phyloP scores from a whole-genome alignment of 2,797 vertebrate genomes.

The Leptodactylus fallax region DNA sequence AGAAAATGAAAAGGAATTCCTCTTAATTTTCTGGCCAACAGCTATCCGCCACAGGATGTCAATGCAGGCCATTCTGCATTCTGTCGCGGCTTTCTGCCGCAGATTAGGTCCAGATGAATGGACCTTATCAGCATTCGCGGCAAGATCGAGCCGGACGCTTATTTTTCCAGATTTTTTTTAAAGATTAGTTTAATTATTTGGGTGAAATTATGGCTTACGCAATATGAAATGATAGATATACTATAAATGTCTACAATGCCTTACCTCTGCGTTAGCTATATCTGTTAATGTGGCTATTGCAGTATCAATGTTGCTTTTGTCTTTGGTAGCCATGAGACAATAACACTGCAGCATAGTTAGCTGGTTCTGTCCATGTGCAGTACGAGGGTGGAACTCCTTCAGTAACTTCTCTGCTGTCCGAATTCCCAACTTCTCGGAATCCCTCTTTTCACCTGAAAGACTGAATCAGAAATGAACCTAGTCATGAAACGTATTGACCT shows the following conservation, averaged over 20 bases:
- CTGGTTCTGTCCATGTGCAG: conserved; percentile 62
- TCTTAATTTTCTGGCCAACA: too few species aligned
- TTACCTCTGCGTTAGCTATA: conserved; percentile 68
- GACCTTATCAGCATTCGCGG: too few species aligned
- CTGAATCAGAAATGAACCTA: neutral
- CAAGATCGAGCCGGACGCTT: too few species aligned
- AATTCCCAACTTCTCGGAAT: conserved; percentile 68
- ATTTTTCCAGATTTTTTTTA: too few species aligned
- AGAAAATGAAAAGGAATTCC: too few species aligned
- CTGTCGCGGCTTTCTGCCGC: too few species aligned
- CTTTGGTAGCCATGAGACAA: conserved; percentile 71
- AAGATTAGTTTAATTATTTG: neutral
- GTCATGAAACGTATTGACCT: too few species aligned
- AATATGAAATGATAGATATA: too few species aligned
- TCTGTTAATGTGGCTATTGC: conserved; percentile 70
- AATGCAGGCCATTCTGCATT: too few species aligned
- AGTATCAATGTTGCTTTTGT: conserved; percentile 67
- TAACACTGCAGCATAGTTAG: conserved; percentile 68
- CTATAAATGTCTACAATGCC: neutral
- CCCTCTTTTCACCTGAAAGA: conserved; percentile 64
- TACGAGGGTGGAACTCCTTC: conserved; percentile 69
- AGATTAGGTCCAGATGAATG: too few species aligned
- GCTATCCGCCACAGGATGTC: too few species aligned
- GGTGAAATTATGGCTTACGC: neutral
- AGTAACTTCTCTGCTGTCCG: conserved; percentile 74